Percentiles rank a stretch among this genome's conserved stretches.
Evolutionary conservation across 2,888 invertebrate genomes (phyloP).

Genomic region (Blastobasis lacticolella): DNA sequence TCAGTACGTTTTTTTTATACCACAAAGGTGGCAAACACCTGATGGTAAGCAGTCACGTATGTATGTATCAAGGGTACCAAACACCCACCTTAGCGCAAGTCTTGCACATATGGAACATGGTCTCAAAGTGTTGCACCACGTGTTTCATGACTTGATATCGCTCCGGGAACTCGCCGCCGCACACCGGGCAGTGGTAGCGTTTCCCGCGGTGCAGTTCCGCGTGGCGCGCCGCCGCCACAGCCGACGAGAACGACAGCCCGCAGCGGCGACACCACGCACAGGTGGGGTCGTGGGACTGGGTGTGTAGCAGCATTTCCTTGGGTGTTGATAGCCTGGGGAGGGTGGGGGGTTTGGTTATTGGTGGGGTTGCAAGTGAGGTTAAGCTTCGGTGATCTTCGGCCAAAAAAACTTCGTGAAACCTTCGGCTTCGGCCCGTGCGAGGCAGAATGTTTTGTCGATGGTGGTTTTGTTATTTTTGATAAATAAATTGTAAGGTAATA

Average conservation of each 20-base stretch:
- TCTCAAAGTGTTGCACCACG: slow-evolving; percentile 45
- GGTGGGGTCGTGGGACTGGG: slow-evolving; percentile 29
- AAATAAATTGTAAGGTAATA: no score
- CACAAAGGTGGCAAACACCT: no score
- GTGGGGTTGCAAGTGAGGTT: no score
- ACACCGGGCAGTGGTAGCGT: slow-evolving; percentile 69
- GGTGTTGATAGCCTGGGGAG: slow-evolving; percentile 40
- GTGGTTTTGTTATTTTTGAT: no score
- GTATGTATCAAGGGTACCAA: no score
- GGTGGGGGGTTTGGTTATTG: no score
- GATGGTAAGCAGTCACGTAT: no score
- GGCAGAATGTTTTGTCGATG: no score
- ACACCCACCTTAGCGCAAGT: slow-evolving; percentile 72
- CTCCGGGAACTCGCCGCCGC: slow-evolving; percentile 70
- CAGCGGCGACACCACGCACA: slow-evolving; percentile 47
- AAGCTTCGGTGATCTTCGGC: no score
- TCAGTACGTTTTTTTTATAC: no score
- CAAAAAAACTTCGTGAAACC: no score
- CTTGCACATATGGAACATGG: slow-evolving; percentile 67
- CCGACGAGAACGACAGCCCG: slow-evolving; percentile 43
- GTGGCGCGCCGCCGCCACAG: slow-evolving; percentile 40
- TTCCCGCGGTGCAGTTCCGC: slow-evolving; percentile 45
- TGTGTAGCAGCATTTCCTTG: slow-evolving; percentile 41
- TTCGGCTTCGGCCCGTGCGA: no score
- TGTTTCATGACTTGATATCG: slow-evolving; percentile 47